These are phyloP conservation scores for Danionella cerebrum DNA, from an alignment of 2,113 vertebrate genomes.

Conservation along the genomic window DNA sequence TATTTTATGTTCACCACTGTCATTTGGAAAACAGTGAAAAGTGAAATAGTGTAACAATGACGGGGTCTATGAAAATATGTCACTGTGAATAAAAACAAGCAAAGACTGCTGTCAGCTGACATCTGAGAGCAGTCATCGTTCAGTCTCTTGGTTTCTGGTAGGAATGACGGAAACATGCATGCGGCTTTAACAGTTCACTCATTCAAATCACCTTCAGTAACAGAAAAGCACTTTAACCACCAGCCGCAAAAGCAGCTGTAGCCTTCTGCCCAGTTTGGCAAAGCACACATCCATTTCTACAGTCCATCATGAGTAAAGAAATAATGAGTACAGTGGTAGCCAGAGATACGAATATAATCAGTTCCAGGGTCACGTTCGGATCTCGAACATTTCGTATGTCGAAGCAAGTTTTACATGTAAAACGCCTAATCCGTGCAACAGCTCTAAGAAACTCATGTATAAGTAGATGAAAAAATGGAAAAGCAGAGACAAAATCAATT, in stretches of 20 bases:
- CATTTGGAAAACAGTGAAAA: not conserved
- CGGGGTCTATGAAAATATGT: slow-evolving; percentile 38
- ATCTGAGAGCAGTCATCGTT: slow-evolving; percentile 18
- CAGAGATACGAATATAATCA: too few relatives aligned
- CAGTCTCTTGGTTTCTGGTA: slow-evolving; percentile 15
- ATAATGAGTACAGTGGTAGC: too few relatives aligned
- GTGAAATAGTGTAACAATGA: slow-evolving; percentile 26
- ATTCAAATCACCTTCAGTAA: slow-evolving; percentile 23
- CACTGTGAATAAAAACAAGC: slow-evolving; percentile 28
- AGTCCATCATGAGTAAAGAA: too few relatives aligned
- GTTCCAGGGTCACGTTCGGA: too few relatives aligned
- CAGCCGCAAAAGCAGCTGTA: slow-evolving; percentile 1
- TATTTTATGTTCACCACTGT: not conserved
- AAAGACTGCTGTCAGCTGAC: slow-evolving; percentile 28
- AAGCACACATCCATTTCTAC: not conserved
- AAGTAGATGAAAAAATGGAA: too few relatives aligned
- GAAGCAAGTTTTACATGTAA: too few relatives aligned
- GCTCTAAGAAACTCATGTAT: too few relatives aligned
- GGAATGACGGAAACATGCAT: slow-evolving; percentile 12
- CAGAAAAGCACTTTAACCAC: not conserved
- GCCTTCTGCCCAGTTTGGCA: not conserved
- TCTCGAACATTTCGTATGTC: too few relatives aligned
- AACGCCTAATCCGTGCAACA: too few relatives aligned
- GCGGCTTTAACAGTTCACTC: slow-evolving; percentile 20
- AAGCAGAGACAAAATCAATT: too few relatives aligned